These are phyloP conservation scores for Boloria selene DNA, from an alignment of 2,888 invertebrate species.

Conservation along the genomic window DNA sequence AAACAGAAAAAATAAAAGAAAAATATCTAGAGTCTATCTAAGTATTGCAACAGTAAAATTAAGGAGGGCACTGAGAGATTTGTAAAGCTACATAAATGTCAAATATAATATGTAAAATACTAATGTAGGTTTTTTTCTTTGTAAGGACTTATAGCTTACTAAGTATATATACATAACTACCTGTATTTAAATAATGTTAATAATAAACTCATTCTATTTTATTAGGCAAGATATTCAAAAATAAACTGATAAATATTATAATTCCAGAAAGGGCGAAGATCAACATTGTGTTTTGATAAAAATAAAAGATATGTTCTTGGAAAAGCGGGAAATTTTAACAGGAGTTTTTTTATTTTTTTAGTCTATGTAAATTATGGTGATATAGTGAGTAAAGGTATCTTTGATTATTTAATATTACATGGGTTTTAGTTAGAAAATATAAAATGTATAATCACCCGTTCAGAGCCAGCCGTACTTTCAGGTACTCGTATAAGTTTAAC, in stretches of 20 bases:
- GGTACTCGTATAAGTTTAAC: constrained; percentile 48
- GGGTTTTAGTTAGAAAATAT: constrained; percentile 26
- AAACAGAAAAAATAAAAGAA: neutral
- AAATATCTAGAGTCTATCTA: too few species aligned
- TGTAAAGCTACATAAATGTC: too few species aligned
- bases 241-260: constrained; percentile 18
- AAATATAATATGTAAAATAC: too few species aligned
- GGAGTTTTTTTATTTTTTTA: constrained; percentile 6
- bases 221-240: neutral
- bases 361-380: constrained; percentile 7
- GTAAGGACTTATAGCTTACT: too few species aligned
- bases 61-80: too few species aligned
- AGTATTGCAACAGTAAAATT: too few species aligned
- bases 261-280: constrained; percentile 35
- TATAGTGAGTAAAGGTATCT: constrained; percentile 12
- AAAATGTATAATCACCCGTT: constrained; percentile 49
- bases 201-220: neutral
- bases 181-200: neutral
- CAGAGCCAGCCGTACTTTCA: constrained; percentile 63
- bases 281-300: constrained; percentile 36
- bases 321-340: constrained; percentile 30
- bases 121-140: too few species aligned
- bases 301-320: constrained; percentile 14
- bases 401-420: constrained; percentile 13
- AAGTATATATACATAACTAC: too few species aligned